Base-by-base conservation (phyloP, 2,888 invertebrate genomes). In the Linnaemya tessellans region DNA sequence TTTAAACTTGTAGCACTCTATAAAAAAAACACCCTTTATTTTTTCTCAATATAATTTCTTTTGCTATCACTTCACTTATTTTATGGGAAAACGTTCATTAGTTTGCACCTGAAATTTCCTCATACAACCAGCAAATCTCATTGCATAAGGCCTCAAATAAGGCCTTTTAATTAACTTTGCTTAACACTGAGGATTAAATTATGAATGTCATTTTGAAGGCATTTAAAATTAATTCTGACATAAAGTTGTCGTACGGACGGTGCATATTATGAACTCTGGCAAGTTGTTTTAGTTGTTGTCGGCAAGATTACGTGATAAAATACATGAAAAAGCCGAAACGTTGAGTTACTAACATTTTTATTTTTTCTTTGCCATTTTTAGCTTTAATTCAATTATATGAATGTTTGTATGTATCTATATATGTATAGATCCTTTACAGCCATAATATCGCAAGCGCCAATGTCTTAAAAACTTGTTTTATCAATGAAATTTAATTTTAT, bases 241-340 rank as follows among this genome's bases (percentile, higher is more conserved):
- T 49, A 49, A 65, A 43, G 46, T 71, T 38, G 18, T 65, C 58
- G 65, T 60, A 51, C 43, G 46, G n/a, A 51, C 38, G 41, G 43
- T 56, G n/a, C 56, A 35, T 58, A 8, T 56, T 80, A 60, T 73
- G 58, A 35, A 49, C 56, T 78, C 25, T 78, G 15, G 41, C 51
- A 60, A 46, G 56, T 77, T 58, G 41, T 56, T 70, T 54, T 43
- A 25, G 20, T 80, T 73, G 25, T 58, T 73, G 38, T 70, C 64
- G 74, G 64, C 18, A 75, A 64, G 84, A 49, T 81, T 84, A 81
- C 84, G 84, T 84, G 84, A 84, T 62, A 68, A 78, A 84, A 67
- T 10, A 54, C 84, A 84, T 78, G 84, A 54, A 73, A 60, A 80
- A 20, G 38, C 15, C 68, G 56, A 79, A 56, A 70, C 25, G 49